Conservation (phyloP, 2,888 invertebrate genomes). For the Drosophila pegasa region DNA sequence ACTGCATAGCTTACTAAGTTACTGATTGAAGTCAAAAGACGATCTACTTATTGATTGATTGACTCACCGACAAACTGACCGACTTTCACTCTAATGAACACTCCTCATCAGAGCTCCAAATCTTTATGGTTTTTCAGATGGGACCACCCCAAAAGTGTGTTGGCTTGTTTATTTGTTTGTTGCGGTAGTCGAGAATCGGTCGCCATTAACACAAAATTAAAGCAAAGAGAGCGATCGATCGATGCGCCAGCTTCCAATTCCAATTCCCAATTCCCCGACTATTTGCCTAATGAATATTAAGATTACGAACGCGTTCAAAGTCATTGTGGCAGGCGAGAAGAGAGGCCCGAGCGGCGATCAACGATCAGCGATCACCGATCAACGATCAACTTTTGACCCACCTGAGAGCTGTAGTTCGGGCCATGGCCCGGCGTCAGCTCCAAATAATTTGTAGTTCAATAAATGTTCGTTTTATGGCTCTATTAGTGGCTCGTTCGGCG, state of each 20-base stretch:
- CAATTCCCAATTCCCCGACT: constrained; percentile 33
- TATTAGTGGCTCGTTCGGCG: constrained; percentile 78
- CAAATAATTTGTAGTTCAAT: constrained; percentile 83
- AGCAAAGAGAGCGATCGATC: constrained; percentile 39
- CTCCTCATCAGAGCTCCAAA: constrained; percentile 11
- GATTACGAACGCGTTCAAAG: constrained; percentile 55
- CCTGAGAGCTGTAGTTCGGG: constrained; percentile 19
- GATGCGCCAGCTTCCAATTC: constrained; percentile 10
- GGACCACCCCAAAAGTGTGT: constrained; percentile 67
- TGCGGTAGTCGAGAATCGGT: constrained; percentile 56
- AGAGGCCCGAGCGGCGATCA: constrained; percentile 14
- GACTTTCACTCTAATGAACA: constrained; percentile 45
- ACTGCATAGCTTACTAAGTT: background rate
- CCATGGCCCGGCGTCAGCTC: constrained; percentile 50
- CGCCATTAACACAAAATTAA: constrained; percentile 62
- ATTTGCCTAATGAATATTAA: constrained; percentile 80
- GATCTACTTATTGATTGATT: constrained; percentile 3
- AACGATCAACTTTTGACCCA: constrained; percentile 48
- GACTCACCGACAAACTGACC: background rate
- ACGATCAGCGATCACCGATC: constrained; percentile 27
- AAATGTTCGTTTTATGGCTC: constrained; percentile 83
- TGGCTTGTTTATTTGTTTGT: constrained; percentile 44
- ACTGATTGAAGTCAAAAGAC: background rate
- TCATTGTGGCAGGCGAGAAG: constrained; percentile 27
- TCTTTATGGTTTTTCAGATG: background rate